Conservation (phyloP, 2,888 invertebrate species). For the Drosophila gaucha region DNA sequence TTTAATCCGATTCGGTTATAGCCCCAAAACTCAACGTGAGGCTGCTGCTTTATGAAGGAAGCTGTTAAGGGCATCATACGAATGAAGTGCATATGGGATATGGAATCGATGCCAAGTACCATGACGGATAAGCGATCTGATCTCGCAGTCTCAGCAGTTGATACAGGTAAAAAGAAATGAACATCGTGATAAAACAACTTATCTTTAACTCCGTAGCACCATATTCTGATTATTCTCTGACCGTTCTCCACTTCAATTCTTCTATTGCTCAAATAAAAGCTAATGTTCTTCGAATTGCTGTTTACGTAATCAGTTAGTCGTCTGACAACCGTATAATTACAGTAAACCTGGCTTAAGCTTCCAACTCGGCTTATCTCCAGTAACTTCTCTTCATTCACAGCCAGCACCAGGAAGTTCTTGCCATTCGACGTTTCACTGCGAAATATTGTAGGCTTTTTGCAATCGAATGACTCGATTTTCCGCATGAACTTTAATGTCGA, state of each 20-base stretch:
- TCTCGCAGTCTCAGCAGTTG: accelerated
- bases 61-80: slow-evolving; percentile 93
- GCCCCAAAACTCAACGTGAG: slow-evolving; percentile 90
- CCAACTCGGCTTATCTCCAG: slow-evolving; percentile 55
- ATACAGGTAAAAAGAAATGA: slow-evolving; percentile 22
- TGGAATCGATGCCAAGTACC: slow-evolving; percentile 92
- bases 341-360: slow-evolving; percentile 1
- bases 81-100: slow-evolving; percentile 92
- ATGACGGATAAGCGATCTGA: slow-evolving; percentile 88
- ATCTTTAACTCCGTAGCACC: background rate
- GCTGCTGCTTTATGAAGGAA: slow-evolving; percentile 84
- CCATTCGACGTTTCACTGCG: background rate
- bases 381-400: slow-evolving; percentile 83
- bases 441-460: slow-evolving; percentile 7
- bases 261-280: slow-evolving; percentile 4
- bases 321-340: background rate
- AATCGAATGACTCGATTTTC: background rate
- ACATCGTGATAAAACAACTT: slow-evolving; percentile 23
- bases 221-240: background rate
- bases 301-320: background rate
- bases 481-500: background rate
- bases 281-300: background rate
- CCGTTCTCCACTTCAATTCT: slow-evolving; percentile 1
- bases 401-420: slow-evolving; percentile 3
- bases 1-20: slow-evolving; percentile 97